Conservation (phyloP, 1,140 invertebrate species). For the Samia ricini region DNA sequence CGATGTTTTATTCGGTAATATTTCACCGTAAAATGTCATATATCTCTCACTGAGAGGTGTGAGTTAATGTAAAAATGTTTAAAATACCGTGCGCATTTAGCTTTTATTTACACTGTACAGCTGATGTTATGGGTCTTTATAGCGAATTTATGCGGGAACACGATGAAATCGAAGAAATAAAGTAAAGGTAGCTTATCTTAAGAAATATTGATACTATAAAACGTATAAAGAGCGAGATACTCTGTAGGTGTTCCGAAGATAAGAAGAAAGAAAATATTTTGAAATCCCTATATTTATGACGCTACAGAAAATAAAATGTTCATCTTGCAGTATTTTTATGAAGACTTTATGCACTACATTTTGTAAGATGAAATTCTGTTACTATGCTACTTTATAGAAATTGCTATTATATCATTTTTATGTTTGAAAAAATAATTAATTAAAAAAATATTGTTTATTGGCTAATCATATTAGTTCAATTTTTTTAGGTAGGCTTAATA, state of each 20-base stretch:
- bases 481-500: too few relatives aligned
- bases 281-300: slow-evolving; percentile 22
- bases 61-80: background rate
- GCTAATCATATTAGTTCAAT: too few relatives aligned
- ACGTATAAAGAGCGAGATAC: slow-evolving; percentile 35
- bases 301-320: background rate
- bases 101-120: too few relatives aligned
- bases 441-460: too few relatives aligned
- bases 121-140: background rate
- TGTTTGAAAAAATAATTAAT: too few relatives aligned
- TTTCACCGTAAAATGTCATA: too few relatives aligned
- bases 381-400: background rate
- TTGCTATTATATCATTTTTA: background rate
- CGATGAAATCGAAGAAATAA: slow-evolving; percentile 70
- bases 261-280: slow-evolving; percentile 36
- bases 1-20: too few relatives aligned
- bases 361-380: background rate
- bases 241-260: slow-evolving; percentile 32
- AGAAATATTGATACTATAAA: slow-evolving; percentile 61
- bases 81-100: background rate
- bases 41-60: background rate
- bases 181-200: slow-evolving; percentile 53
- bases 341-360: background rate
- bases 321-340: background rate
- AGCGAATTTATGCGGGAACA: slow-evolving; percentile 52